Conservation (phyloP, 2,797 vertebrate species). For the Onychomys arenicola region DNA sequence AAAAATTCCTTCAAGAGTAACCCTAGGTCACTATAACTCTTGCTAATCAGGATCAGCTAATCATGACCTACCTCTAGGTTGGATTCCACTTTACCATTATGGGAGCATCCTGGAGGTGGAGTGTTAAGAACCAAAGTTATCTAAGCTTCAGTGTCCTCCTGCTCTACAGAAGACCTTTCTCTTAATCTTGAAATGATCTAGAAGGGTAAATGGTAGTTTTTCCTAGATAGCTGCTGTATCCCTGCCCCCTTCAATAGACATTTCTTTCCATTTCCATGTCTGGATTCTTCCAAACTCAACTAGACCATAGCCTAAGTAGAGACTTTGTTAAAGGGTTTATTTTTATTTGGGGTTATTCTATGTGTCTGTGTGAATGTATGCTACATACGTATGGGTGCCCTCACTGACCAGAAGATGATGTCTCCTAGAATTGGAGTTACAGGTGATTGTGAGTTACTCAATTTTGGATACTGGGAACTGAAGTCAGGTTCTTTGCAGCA, state of each 20-base stretch:
- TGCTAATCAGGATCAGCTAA: conserved; percentile 24
- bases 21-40: not conserved
- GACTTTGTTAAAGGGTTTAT: not conserved
- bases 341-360: not conserved
- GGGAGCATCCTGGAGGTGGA: not conserved
- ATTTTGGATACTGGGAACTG: not conserved
- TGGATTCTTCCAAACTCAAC: not conserved
- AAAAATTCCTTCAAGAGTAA: conserved; percentile 38
- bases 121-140: not conserved
- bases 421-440: not conserved
- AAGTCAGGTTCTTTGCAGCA: not conserved
- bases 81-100: not conserved
- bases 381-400: not conserved
- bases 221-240: conserved; percentile 7
- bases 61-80: not conserved
- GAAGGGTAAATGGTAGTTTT: conserved; percentile 22
- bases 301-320: not conserved
- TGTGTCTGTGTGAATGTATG: not conserved
- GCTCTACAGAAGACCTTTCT: not conserved
- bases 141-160: not conserved
- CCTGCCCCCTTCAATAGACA: not conserved
- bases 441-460: not conserved
- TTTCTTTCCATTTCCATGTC: not conserved
- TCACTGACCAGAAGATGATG: not conserved
- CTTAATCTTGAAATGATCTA: conserved; percentile 30